Conservation (phyloP, 2,113 vertebrate species). For the Diphyllodes magnificus region DNA sequence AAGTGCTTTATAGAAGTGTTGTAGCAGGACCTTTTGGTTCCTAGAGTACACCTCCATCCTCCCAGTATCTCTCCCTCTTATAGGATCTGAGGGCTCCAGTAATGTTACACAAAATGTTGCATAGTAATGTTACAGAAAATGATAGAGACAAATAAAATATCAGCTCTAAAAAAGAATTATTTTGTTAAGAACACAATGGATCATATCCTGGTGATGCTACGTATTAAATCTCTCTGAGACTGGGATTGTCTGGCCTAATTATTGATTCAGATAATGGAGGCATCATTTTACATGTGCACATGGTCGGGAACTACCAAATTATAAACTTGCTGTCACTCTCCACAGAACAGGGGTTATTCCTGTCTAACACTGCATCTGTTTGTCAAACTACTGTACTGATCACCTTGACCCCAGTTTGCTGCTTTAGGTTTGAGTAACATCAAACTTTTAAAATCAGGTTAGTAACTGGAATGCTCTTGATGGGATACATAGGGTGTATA, state of each 20-base stretch:
- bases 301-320: background rate
- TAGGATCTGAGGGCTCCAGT: background rate
- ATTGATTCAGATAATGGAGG: background rate
- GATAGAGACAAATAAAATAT: background rate
- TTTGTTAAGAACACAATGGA: background rate
- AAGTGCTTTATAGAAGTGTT: background rate
- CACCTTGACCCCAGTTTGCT: background rate
- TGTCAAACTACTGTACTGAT: background rate
- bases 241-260: background rate
- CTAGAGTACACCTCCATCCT: background rate
- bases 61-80: background rate
- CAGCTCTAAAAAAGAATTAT: background rate
- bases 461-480: background rate
- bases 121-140: background rate
- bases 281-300: background rate
- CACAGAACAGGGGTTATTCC: background rate
- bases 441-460: background rate
- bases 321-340: background rate
- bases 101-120: background rate
- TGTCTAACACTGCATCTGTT: background rate
- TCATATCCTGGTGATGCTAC: background rate
- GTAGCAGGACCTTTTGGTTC: background rate
- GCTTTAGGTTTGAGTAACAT: background rate
- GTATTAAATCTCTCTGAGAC: background rate
- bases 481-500: background rate